A percentile compares a stretch with the other conserved stretches of the same genome.
phyloP scores from a whole-genome alignment of 1,140 invertebrate genomes.

The Anastrepha ludens region DNA sequence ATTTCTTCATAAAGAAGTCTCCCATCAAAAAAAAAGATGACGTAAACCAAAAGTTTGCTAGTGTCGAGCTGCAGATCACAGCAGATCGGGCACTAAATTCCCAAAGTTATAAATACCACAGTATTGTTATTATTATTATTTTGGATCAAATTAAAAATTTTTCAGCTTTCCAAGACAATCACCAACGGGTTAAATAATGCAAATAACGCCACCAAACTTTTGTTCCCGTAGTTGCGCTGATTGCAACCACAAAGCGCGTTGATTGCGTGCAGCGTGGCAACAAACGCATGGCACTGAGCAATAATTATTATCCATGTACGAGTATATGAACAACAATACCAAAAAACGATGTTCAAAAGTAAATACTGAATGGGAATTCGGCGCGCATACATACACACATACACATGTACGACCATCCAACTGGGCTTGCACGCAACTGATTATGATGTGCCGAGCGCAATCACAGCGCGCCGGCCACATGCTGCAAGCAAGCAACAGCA shows the following conservation, averaged over 20 bases:
- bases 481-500: conserved; percentile 2
- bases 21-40: no score
- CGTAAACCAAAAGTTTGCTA: no score
- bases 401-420: neutral
- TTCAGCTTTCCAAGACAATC: no score
- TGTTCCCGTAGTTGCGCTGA: neutral
- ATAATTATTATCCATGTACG: conserved; percentile 9
- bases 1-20: no score
- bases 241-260: conserved; percentile 49
- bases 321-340: neutral
- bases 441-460: conserved; percentile 31
- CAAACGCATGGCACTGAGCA: neutral
- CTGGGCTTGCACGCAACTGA: neutral
- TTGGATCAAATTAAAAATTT: neutral
- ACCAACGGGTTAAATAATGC: conserved; percentile 31
- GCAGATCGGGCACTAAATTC: no score
- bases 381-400: neutral
- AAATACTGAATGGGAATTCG: conserved; percentile 18
- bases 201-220: neutral
- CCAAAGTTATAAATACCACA: no score
- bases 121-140: neutral
- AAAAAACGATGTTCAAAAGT: neutral
- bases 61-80: no score
- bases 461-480: conserved; percentile 42
- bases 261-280: neutral